Base-by-base conservation (phyloP, 2,113 vertebrate species). In the Lonchura striata region DNA sequence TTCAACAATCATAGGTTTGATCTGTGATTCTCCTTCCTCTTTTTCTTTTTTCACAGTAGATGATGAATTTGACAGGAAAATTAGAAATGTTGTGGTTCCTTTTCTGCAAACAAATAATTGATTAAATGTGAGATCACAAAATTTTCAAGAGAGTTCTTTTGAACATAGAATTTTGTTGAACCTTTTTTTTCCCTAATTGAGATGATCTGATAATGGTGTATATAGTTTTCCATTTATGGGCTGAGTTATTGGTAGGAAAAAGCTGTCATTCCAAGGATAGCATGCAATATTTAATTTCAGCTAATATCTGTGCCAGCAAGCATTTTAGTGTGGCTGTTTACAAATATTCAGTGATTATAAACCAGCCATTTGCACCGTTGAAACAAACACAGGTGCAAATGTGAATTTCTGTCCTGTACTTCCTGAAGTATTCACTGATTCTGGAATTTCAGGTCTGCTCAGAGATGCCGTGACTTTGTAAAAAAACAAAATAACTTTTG, bases 311-410 rank as follows among this genome's bases (percentile, higher is more conserved):
- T 91, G 52, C 56, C 79, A 86, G 64, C 52, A 86, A 86, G 47
- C 33, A 66, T 90, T 94, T 94, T 44, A 56, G 27, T 63, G 2
- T 18, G 81, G 17, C 72, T 94, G 37, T 93, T 79, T 88, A 75
- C 60, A 95, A 90, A 95, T 88, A 92, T 68, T 83, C 79, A 60
- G 24, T 90, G 68, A 81, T 70, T 86, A 65, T 39, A 84, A 95
- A 90, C 13, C 35, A 89, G 76, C 47, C 15, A 27, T 92, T 95
- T 93, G 60, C 42, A 88, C 50, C 0, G 0, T 10, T 88, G 64
- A 63, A 95, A 57, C 52, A 81, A 90, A 56, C 77, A 95, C 84
- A 85, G 54, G 65, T 88, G 70, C 74, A 94, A 89, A 84, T 33
- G 21, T 85, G 61, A 61, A 69, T 60, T 88, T 92, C 63, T 92